Percentiles rank a stretch among this genome's conserved stretches.
These are phyloP conservation scores for Mustela nigripes DNA, from an alignment of 2,113 vertebrate genomes.

Conservation along the genomic window DNA sequence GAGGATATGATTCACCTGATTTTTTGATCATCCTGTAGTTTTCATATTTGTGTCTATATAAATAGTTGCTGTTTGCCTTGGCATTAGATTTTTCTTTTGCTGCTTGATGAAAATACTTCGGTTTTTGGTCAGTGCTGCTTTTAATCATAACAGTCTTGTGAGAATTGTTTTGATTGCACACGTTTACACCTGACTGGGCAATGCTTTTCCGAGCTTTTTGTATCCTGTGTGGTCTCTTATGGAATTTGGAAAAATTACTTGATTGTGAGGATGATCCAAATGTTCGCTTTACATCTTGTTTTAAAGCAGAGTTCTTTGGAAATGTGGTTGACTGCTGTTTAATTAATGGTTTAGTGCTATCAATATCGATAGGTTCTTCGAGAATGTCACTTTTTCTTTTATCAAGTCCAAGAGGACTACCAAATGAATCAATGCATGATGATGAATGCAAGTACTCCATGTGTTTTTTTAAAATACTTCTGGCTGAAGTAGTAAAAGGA, in stretches of 20 bases:
- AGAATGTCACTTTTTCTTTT: constrained; percentile 88
- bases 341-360: constrained; percentile 87
- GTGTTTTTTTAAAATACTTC: constrained; percentile 91
- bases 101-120: constrained; percentile 89
- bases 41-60: constrained; percentile 89
- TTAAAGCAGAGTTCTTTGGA: constrained; percentile 92
- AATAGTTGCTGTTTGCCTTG: constrained; percentile 90
- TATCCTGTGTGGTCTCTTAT: constrained; percentile 92
- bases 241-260: constrained; percentile 90
- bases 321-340: constrained; percentile 89
- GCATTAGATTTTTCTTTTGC: constrained; percentile 91
- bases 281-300: constrained; percentile 90
- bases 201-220: constrained; percentile 92
- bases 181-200: constrained; percentile 88
- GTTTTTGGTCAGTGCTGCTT: constrained; percentile 91
- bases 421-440: constrained; percentile 87
- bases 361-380: constrained; percentile 86
- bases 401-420: constrained; percentile 87
- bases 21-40: constrained; percentile 88
- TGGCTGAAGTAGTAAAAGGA: constrained; percentile 90
- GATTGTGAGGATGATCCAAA: constrained; percentile 88
- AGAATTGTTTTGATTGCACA: constrained; percentile 88
- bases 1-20: constrained; percentile 88
- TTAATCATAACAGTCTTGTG: constrained; percentile 89
- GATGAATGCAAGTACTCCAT: constrained; percentile 89